A percentile compares a stretch with the other conserved stretches of the same genome.
These are phyloP conservation scores for Oligia strigilis DNA, from an alignment of 2,888 invertebrate genomes.

Conservation along the genomic window DNA sequence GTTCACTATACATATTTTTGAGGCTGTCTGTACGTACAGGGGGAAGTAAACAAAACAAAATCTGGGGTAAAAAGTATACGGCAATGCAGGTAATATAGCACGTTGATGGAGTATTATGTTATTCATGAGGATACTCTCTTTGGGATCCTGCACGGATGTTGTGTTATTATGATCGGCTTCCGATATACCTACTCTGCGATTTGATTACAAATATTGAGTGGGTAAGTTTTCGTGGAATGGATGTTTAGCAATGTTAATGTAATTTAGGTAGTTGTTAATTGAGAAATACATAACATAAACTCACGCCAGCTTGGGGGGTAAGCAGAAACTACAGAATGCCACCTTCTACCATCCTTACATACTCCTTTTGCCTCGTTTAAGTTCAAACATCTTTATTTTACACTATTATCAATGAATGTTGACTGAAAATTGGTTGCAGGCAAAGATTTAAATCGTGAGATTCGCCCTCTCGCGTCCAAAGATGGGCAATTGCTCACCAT, in stretches of 20 bases:
- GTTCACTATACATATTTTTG: background rate
- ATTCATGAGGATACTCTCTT: slow-evolving; percentile 67
- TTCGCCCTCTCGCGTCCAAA: too few relatives aligned
- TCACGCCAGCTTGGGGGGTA: too few relatives aligned
- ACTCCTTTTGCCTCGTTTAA: too few relatives aligned
- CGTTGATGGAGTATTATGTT: slow-evolving; percentile 65
- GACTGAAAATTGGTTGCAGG: background rate
- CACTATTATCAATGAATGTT: background rate
- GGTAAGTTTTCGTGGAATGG: background rate
- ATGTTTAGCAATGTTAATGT: background rate
- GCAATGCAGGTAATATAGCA: slow-evolving; percentile 54
- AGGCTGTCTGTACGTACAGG: background rate
- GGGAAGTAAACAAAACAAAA: slow-evolving; percentile 48
- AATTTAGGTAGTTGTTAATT: background rate
- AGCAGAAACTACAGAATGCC: too few relatives aligned
- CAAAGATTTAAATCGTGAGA: too few relatives aligned
- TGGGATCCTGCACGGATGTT: slow-evolving; percentile 35
- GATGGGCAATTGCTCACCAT: too few relatives aligned
- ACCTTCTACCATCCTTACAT: too few relatives aligned
- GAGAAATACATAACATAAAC: too few relatives aligned
- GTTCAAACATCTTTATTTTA: background rate
- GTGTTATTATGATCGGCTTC: slow-evolving; percentile 32
- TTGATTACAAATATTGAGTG: background rate
- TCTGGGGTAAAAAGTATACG: slow-evolving; percentile 37
- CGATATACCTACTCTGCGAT: slow-evolving; percentile 2